These are phyloP conservation scores for Drosophila testacea DNA, from an alignment of 2,888 invertebrate genomes.

Conservation along the genomic window DNA sequence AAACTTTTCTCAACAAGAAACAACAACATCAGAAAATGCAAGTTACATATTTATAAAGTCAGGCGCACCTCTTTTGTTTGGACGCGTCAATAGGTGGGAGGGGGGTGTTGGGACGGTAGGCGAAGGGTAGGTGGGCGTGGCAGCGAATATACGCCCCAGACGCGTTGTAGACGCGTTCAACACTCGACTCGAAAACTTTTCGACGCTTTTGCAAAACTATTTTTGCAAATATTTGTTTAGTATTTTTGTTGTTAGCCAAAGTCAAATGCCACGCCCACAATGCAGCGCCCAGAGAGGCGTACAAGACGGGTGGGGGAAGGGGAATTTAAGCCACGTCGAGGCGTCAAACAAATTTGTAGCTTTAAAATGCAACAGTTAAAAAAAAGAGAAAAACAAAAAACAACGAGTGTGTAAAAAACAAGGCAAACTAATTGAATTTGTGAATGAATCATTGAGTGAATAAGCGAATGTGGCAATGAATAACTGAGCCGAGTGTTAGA, in stretches of 20 bases:
- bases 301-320: background rate
- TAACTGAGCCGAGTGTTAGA: background rate
- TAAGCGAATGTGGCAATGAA: conserved; percentile 12
- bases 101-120: background rate
- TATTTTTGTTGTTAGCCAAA: conserved; percentile 56
- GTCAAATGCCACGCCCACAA: conserved; percentile 46
- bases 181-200: conserved; percentile 53
- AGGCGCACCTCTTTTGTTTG: conserved; percentile 44
- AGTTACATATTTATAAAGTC: conserved; percentile 40
- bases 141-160: conserved; percentile 47
- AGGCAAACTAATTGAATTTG: conserved; percentile 62
- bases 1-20: conserved; percentile 27
- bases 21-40: conserved; percentile 34
- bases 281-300: background rate
- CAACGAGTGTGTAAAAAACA: conserved; percentile 17
- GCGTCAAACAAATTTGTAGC: conserved; percentile 73
- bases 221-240: conserved; percentile 74
- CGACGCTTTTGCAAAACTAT: conserved; percentile 63
- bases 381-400: conserved; percentile 4
- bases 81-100: conserved; percentile 40
- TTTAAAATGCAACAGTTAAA: conserved; percentile 52
- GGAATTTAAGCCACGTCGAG: conserved; percentile 49
- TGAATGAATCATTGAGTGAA: conserved; percentile 38
- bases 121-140: conserved; percentile 9
- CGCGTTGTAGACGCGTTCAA: conserved; percentile 60